Evolutionary conservation across 2,888 invertebrate genomes (phyloP), one percentile per base, ranked within the genome.

Genomic region (Sisyra terminalis): DNA sequence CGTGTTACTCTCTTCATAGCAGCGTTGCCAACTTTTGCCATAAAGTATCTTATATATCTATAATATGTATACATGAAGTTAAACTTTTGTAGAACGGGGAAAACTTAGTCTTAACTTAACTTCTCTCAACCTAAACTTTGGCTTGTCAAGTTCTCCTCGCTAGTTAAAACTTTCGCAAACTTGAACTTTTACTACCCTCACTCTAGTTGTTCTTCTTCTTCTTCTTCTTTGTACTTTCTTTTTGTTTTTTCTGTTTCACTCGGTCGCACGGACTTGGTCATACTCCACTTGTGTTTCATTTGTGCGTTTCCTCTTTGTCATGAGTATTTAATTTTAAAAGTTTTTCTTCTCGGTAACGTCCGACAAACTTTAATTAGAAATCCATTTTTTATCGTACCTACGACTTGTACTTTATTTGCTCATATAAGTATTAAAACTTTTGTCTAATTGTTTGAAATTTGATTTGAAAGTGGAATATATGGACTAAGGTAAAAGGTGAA

Each of bases 61-160:
- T 24, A 24, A 24, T 24, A 24, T 24, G 24, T 24, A 24, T 24
- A 24, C 24, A 61, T 61, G 61, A 61, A 63, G 61, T 63, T 59
- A 60, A 60, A 62, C 61, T 63, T 63, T 62, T 60, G 61, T 60
- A 62, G 61, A 61, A 63, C 61, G 60, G 46, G 38, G 41, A 39
- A 47, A 47, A 44, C 46, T 62, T 62, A 43, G 38, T 43, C 38
- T 38, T 34, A 42, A 42, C 35, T 42, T 43, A 43, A 43, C 43
- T 43, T 43, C 43, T 29, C 54, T 51, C 53, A 52, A 53, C 53
- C 53, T 53, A 57, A 57, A 51, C 53, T 59, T 58, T 53, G 57
- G 54, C 54, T 53, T 53, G 55, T 54, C 50, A 46, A 52, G 24
- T 24, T 24, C 24, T 24, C 24, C 55, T 51, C 55, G 56, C 57